Evolutionary conservation across 2,797 vertebrate genomes (phyloP).

Genomic region (Notamacropus eugenii): DNA sequence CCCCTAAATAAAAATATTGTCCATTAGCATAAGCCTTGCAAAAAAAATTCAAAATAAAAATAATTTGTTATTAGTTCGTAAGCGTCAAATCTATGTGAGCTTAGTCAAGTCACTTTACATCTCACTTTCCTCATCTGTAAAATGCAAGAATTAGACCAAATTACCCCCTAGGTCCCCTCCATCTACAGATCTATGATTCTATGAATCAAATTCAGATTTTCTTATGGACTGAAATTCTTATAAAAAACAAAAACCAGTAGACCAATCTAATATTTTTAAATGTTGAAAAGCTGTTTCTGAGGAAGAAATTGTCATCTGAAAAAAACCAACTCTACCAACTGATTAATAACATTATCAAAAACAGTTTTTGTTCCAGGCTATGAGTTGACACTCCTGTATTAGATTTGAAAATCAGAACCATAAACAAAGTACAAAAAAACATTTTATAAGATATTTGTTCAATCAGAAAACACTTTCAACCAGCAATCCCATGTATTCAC

Average conservation of each 20-base stretch:
- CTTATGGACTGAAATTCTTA: conserved; percentile 14
- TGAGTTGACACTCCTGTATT: neutral
- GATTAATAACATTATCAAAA: neutral
- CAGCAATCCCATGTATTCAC: neutral
- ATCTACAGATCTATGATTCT: neutral
- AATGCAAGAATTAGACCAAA: neutral
- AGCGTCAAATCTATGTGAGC: neutral
- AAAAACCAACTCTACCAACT: neutral
- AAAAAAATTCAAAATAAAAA: neutral
- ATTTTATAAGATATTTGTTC: conserved; percentile 30
- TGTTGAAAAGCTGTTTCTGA: neutral
- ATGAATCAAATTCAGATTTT: conserved; percentile 40
- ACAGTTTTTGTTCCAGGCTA: neutral
- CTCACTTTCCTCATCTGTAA: neutral
- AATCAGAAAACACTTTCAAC: neutral
- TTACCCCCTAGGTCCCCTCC: neutral
- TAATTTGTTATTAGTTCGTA: neutral
- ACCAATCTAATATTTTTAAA: conserved; percentile 42
- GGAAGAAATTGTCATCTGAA: neutral
- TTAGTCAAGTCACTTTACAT: neutral
- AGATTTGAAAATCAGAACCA: neutral
- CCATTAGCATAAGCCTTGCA: neutral
- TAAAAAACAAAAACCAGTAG: neutral
- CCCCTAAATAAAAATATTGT: neutral
- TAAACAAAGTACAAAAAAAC: neutral